Conservation (phyloP, 1,140 invertebrate genomes). For the Zaprionus africanus region DNA sequence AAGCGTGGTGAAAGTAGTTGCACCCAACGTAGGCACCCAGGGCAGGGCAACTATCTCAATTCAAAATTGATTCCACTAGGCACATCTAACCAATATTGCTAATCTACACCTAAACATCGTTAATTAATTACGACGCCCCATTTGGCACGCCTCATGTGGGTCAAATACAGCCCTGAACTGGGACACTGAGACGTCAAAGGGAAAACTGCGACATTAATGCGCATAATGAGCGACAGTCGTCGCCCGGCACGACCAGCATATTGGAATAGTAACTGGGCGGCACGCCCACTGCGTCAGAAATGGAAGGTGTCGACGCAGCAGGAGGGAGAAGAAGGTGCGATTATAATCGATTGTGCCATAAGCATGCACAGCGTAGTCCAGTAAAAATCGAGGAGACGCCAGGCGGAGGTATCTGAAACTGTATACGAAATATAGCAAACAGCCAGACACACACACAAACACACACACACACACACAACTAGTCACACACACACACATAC, state of each 20-base stretch:
- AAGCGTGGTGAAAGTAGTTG: no score
- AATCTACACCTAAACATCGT: not conserved
- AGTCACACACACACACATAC: not conserved
- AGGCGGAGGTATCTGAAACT: slow-evolving; percentile 26
- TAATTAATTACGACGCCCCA: not conserved
- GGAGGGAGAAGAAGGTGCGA: slow-evolving; percentile 37
- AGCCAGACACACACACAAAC: slow-evolving; percentile 10
- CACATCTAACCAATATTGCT: not conserved
- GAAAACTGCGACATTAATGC: slow-evolving; percentile 63
- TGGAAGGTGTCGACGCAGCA: slow-evolving; percentile 16
- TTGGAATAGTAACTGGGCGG: slow-evolving; percentile 22
- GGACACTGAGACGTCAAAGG: slow-evolving; percentile 32
- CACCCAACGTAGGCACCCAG: no score
- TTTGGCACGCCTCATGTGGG: not conserved
- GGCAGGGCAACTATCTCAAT: no score
- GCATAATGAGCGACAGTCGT: slow-evolving; percentile 67
- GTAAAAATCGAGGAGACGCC: slow-evolving; percentile 8
- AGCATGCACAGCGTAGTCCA: slow-evolving; percentile 16
- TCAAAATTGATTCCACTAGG: not conserved
- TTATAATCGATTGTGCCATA: slow-evolving; percentile 58
- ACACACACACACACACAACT: not conserved
- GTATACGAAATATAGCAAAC: slow-evolving; percentile 14
- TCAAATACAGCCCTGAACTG: slow-evolving; percentile 14
- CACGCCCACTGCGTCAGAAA: slow-evolving; percentile 32
- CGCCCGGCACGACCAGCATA: slow-evolving; percentile 29